These are phyloP conservation scores for Lasiommata megera DNA, from an alignment of 2,888 invertebrate genomes.

Conservation along the genomic window DNA sequence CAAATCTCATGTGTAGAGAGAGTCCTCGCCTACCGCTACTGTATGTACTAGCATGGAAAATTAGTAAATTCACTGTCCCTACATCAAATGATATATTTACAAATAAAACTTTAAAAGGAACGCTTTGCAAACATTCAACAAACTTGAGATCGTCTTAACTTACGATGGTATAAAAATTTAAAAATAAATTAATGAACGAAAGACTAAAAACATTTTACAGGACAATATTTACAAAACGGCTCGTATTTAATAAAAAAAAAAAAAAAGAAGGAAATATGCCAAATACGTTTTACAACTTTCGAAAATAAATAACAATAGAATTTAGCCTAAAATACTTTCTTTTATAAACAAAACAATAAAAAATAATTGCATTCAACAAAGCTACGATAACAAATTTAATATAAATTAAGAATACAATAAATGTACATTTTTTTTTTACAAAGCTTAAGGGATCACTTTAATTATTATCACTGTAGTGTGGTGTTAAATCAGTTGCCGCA, in stretches of 20 bases:
- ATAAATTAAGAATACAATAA: slow-evolving; percentile 78
- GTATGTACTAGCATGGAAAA: slow-evolving; percentile 64
- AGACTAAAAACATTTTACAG: slow-evolving; percentile 64
- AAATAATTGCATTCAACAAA: slow-evolving; percentile 81
- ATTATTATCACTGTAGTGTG: slow-evolving; percentile 68
- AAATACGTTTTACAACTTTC: slow-evolving; percentile 74
- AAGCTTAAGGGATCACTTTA: slow-evolving; percentile 73
- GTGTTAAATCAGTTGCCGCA: slow-evolving; percentile 47
- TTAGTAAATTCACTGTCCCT: slow-evolving; percentile 77
- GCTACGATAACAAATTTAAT: slow-evolving; percentile 80
- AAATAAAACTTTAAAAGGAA: slow-evolving; percentile 82
- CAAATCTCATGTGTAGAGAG: slow-evolving; percentile 60
- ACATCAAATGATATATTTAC: slow-evolving; percentile 75
- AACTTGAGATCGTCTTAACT: slow-evolving; percentile 81
- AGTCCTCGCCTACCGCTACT: slow-evolving; percentile 51
- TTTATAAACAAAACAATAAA: slow-evolving; percentile 81
- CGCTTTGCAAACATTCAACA: slow-evolving; percentile 81
- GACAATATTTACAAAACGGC: slow-evolving; percentile 66
- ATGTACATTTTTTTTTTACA: slow-evolving; percentile 79
- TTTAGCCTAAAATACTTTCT: slow-evolving; percentile 80
- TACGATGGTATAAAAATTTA: slow-evolving; percentile 77
- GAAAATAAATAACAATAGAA: slow-evolving; percentile 81
- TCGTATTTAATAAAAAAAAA: slow-evolving; percentile 45
- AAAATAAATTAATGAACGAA: slow-evolving; percentile 65
- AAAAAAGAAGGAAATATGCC: slow-evolving; percentile 52